Evolutionary conservation across 2,888 invertebrate species (phyloP).

Genomic region (Listrodromus nycthemerus): DNA sequence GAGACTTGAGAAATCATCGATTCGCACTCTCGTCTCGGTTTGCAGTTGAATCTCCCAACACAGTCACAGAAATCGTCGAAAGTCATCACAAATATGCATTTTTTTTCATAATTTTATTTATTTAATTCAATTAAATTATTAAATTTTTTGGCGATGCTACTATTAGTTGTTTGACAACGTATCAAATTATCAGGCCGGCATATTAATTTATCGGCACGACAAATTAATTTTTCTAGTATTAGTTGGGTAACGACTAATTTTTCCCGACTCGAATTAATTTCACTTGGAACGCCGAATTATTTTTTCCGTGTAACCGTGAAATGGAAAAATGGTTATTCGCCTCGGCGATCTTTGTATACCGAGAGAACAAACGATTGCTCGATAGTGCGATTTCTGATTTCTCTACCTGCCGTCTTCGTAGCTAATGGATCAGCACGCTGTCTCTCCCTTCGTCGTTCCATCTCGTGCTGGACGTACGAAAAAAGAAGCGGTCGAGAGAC

Average conservation of each 20-base stretch:
- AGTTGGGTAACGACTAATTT: background rate
- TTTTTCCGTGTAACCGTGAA: background rate
- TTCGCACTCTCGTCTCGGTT: constrained; percentile 44
- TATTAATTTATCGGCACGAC: too few species aligned
- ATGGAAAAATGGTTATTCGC: background rate
- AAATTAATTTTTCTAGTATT: too few species aligned
- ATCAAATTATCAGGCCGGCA: too few species aligned
- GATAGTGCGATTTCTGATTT: background rate
- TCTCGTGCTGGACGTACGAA: constrained; percentile 5
- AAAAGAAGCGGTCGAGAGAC: constrained; percentile 26
- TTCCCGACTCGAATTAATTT: background rate
- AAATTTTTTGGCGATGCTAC: too few species aligned
- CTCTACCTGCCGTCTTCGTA: background rate
- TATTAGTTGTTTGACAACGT: too few species aligned
- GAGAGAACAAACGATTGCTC: background rate
- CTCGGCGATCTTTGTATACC: background rate
- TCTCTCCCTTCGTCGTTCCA: background rate
- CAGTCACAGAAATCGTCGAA: background rate
- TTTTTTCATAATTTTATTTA: background rate
- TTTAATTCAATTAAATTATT: too few species aligned
- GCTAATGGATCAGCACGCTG: constrained; percentile 17
- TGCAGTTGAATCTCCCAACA: background rate
- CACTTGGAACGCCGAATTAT: background rate
- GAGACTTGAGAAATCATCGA: constrained; percentile 36
- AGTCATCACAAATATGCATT: background rate